Base-by-base conservation (phyloP, 2,113 vertebrate species). In the Meles meles region DNA sequence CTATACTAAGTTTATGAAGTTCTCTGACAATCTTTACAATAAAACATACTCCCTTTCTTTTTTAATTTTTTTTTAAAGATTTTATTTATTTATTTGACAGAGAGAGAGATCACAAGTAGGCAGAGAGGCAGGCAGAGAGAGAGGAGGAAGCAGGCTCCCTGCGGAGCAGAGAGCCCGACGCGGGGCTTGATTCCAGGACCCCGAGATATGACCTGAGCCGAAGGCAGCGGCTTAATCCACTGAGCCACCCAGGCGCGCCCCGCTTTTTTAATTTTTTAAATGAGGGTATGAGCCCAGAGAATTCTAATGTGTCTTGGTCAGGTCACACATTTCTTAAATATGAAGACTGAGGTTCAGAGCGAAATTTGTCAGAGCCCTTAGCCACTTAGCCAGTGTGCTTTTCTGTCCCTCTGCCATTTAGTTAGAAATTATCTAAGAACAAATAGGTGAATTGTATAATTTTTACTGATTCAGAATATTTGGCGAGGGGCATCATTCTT, bases 221-320 rank as follows among this genome's bases (percentile, higher is more conserved):
- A n/a, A n/a, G n/a, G n/a, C n/a, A n/a, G n/a, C n/a, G n/a, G n/a
- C n/a, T n/a, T n/a, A n/a, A n/a, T n/a, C n/a, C n/a, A n/a, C n/a
- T n/a, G n/a, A n/a, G n/a, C n/a, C n/a, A n/a, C n/a, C n/a, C n/a
- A n/a, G n/a, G n/a, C n/a, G n/a, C n/a, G n/a, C n/a, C n/a, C n/a
- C n/a, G n/a, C n/a, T n/a, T 55, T 55, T 52, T 52, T 52, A 17
- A 49, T 4, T 80, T 37, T 55, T 81, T 23, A 10, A 83, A 88
- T 77, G 76, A 96, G 17, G 7, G 77, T 85, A 34, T 55, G 80
- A 44, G 10, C 23, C 12, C 39, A 95, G 42, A 82, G n/a, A 93
- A 95, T 89, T 84, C 88, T 82, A 81, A 88, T 90, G 74, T 92
- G 37, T 77, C 57, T 95, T 90, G 34, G 23, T 92, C 14, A 88